Base-by-base conservation (phyloP, 2,797 vertebrate genomes). In the Graptemys geographica region DNA sequence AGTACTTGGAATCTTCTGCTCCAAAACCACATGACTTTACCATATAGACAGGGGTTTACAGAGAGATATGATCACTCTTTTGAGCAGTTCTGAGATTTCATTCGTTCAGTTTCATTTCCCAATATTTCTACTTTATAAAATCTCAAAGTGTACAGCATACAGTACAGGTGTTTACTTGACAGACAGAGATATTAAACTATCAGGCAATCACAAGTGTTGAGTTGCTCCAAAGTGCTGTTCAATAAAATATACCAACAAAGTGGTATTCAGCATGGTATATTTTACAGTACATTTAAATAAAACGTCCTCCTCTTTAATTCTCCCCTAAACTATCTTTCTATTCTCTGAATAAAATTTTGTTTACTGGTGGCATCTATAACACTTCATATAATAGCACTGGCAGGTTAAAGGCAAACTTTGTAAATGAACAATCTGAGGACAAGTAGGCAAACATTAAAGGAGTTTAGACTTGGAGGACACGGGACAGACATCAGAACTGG, bases 401-500 rank as follows among this genome's bases (percentile, higher is more conserved):
- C 76, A 95, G 96, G 96, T 95, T 91, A 93, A 96, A 96, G 88
- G 83, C 16, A 69, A 97, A 90, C 52, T 91, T 92, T 89, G 88
- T 95, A 91, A 97, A 65, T 65, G 89, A 92, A 59, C 95, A 92
- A 27, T 62, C 16, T 79, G 93, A 95, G 53, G 41, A 31, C 51
- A 95, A 96, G 81, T 37, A 93, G 1, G 18, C 49, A 87, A 74
- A 57, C 83, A 88, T 94, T 84, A 93, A 79, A 56, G 57, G 94
- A 96, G 37, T 90, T 96, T 93, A 95, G 90, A 85, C 53, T 90
- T 94, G 72, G 91, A 95, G 91, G 52, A n/a, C 33, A 83, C 87
- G 9, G 76, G 92, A 90, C 83, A 87, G 82, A 90, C 92, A 86
- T 84, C 28, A 84, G 27, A 93, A 92, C 76, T 90, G 56, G 59